phyloP scores from a whole-genome alignment of 2,888 invertebrate genomes.

The Neoaliturus tenellus region DNA sequence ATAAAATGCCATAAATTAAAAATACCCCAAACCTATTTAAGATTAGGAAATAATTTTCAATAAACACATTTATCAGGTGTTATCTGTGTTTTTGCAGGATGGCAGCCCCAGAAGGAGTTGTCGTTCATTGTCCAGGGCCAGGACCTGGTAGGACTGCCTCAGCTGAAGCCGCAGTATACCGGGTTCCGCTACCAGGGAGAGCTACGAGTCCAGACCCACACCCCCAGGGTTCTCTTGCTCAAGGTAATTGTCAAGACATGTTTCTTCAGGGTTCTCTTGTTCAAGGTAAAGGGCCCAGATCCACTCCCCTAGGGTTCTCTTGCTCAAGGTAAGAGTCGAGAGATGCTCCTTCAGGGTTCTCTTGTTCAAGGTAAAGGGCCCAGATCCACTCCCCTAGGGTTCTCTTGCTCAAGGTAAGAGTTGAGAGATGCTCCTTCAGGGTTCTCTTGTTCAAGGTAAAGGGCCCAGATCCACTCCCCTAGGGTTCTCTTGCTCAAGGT shows the following conservation, averaged over 20 bases:
- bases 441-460: too few species aligned
- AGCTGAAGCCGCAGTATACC: slow-evolving; percentile 22
- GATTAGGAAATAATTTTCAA: too few species aligned
- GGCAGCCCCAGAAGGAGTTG: slow-evolving; percentile 37
- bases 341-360: too few species aligned
- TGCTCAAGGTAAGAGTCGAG: too few species aligned
- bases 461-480: slow-evolving; percentile 31
- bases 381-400: slow-evolving; percentile 27
- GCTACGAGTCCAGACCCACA: slow-evolving; percentile 34
- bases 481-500: slow-evolving; percentile 27
- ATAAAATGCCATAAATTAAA: too few species aligned
- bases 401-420: slow-evolving; percentile 32
- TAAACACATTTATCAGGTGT: too few species aligned
- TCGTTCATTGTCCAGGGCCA: slow-evolving; percentile 20
- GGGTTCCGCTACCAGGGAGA: slow-evolving; percentile 46
- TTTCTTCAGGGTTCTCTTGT: too few species aligned
- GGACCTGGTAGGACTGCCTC: slow-evolving; percentile 10
- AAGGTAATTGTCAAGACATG: too few species aligned
- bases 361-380: too few species aligned
- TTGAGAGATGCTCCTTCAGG: too few species aligned
- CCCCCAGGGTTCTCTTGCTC: slow-evolving; percentile 4
- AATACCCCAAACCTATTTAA: too few species aligned
- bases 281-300: too few species aligned
- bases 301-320: slow-evolving; percentile 19
- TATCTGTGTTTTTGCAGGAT: neutral